Conservation (phyloP, 2,797 vertebrate species). For the Macrochelys suwanniensis region DNA sequence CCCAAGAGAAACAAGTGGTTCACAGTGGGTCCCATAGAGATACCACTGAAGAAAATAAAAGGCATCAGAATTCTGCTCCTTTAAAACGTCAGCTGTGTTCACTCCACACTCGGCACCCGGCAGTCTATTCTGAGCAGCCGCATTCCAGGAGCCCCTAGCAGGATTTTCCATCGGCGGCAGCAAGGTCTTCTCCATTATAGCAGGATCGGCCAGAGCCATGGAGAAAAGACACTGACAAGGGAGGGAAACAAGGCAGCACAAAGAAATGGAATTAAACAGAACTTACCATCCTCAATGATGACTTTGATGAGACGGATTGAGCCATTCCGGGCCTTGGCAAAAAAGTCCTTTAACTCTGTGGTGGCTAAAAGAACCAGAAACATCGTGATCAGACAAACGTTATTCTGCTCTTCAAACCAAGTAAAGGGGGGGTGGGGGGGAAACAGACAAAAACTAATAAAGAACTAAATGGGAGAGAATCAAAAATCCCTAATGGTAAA, state of each 20-base stretch:
- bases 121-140: slow-evolving; percentile 81
- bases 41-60: background rate
- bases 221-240: background rate
- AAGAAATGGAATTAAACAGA: slow-evolving; percentile 12
- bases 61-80: background rate
- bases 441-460: background rate
- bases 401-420: background rate
- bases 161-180: slow-evolving; percentile 76
- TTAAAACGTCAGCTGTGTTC: slow-evolving; percentile 8
- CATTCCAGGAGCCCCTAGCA: slow-evolving; percentile 75
- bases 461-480: background rate
- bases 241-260: fast-evolving
- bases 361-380: slow-evolving; percentile 97
- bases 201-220: fast-evolving
- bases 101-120: background rate
- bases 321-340: slow-evolving; percentile 93
- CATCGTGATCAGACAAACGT: slow-evolving; percentile 81
- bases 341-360: slow-evolving; percentile 94
- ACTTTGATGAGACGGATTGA: slow-evolving; percentile 95
- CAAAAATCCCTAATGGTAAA: background rate
- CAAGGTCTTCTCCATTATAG: background rate
- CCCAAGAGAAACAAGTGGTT: background rate
- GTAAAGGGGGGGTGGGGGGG: background rate
- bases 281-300: slow-evolving; percentile 95
- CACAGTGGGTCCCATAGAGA: background rate